These are phyloP conservation scores for Campoletis raptor DNA, from an alignment of 2,888 invertebrate genomes.

Conservation along the genomic window DNA sequence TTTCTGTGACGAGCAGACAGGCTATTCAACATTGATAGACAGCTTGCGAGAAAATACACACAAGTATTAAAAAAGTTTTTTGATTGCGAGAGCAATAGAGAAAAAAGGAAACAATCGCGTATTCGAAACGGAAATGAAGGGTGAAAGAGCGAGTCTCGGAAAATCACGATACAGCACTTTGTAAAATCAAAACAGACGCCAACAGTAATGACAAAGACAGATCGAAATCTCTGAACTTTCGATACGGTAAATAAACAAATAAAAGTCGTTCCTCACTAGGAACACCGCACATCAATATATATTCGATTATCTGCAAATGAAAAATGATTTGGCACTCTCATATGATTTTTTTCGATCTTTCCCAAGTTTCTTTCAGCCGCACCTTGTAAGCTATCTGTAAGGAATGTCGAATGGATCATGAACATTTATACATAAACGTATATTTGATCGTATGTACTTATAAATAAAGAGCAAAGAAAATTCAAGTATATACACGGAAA, in stretches of 20 bases:
- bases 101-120: not conserved
- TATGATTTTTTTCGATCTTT: not conserved
- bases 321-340: not conserved
- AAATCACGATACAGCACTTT: conserved; percentile 38
- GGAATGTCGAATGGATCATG: conserved; percentile 48
- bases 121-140: conserved; percentile 13
- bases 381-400: conserved; percentile 6
- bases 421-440: not conserved
- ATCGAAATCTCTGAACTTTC: conserved; percentile 8
- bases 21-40: conserved; percentile 8
- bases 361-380: not conserved
- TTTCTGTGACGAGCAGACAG: conserved; percentile 9
- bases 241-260: conserved; percentile 24
- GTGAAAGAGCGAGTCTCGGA: not conserved
- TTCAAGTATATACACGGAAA: not conserved
- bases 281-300: not conserved
- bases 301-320: not conserved
- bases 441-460: not conserved
- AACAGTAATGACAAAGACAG: not conserved
- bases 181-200: conserved; percentile 40
- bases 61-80: not conserved
- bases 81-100: not conserved
- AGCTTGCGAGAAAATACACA: conserved; percentile 4
- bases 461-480: not conserved
- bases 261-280: conserved; percentile 7